These are phyloP conservation scores for Engraulis encrasicolus DNA, from an alignment of 2,113 vertebrate genomes.

Conservation along the genomic window DNA sequence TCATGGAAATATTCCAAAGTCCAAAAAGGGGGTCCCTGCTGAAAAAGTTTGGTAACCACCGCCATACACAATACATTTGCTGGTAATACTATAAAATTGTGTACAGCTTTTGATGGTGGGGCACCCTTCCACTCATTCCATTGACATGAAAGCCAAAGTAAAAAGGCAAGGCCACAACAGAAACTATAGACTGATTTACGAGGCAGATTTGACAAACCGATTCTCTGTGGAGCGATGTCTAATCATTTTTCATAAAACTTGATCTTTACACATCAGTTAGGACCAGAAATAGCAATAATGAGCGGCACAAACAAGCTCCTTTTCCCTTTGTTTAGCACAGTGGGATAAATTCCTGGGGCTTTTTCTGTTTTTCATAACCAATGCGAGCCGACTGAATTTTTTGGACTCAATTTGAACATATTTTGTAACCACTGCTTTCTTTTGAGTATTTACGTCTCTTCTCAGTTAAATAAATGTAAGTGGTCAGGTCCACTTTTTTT, in stretches of 20 bases:
- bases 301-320: constrained; percentile 14
- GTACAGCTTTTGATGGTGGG: background rate
- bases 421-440: constrained; percentile 47
- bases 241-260: background rate
- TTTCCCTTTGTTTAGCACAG: constrained; percentile 48
- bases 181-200: background rate
- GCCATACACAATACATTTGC: background rate
- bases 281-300: constrained; percentile 2
- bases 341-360: constrained; percentile 39
- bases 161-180: background rate
- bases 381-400: constrained; percentile 45
- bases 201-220: background rate
- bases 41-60: too few species aligned
- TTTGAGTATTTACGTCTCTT: constrained; percentile 40
- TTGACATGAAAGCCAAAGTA: background rate
- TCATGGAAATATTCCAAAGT: too few species aligned
- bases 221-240: background rate
- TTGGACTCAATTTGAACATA: constrained; percentile 43
- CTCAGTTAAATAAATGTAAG: constrained; percentile 42
- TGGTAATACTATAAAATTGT: background rate
- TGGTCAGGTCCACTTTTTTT: constrained; percentile 24
- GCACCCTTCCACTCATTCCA: background rate
- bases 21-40: too few species aligned
- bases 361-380: constrained; percentile 46
- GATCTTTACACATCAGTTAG: background rate